These are phyloP conservation scores for Anthopleura xanthogrammica DNA, from an alignment of 92 coral and sea anemone species.

Conservation along the genomic window DNA sequence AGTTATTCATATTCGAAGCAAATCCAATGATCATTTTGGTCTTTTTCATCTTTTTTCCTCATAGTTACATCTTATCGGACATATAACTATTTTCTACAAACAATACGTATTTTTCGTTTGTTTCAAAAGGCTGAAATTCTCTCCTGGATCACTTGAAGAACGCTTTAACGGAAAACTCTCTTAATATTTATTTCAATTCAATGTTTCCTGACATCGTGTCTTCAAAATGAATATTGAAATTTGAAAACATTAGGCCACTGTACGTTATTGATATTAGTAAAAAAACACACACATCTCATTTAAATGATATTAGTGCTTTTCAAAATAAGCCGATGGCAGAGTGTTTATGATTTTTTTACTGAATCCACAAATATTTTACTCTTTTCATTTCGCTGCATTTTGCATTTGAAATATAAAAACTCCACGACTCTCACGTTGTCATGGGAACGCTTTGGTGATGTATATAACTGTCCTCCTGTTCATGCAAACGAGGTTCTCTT, in stretches of 20 bases:
- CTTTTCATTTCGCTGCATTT: background rate
- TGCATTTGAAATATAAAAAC: background rate
- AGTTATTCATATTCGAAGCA: background rate
- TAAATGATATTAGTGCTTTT: background rate
- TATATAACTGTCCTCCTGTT: background rate
- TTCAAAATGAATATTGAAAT: background rate
- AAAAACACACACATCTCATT: background rate
- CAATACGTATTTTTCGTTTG: background rate
- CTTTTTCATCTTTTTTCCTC: background rate
- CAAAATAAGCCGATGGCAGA: background rate
- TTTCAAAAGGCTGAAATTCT: background rate
- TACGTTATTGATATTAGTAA: background rate
- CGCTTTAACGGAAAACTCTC: background rate
- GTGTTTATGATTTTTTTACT: background rate
- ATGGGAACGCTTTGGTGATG: constrained; percentile 26
- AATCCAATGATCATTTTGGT: background rate
- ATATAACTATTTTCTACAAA: background rate
- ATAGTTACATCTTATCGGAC: background rate
- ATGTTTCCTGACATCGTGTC: background rate
- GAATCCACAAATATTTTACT: background rate
- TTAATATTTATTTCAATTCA: background rate
- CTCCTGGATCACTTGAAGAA: background rate
- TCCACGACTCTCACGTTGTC: background rate
- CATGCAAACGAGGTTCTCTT: constrained; percentile 2
- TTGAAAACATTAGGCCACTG: background rate